Evolutionary conservation across 2,797 vertebrate genomes (phyloP).

Genomic region (Cetoscarus ocellatus): DNA sequence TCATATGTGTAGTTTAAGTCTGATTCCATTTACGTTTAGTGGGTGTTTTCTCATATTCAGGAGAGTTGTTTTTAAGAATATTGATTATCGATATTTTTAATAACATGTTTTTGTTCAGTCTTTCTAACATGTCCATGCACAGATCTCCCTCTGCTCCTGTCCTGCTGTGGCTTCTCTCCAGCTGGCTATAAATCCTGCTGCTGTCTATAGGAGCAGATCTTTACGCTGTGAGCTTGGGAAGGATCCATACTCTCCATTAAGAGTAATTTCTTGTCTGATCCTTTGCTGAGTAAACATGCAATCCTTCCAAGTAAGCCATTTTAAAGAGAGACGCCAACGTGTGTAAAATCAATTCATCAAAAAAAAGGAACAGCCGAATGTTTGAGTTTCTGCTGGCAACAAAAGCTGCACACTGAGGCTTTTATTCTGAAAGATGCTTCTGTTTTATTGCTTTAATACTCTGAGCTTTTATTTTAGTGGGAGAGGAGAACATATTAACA

Average conservation of each 20-base stretch:
- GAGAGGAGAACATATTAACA: background rate
- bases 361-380: conserved; percentile 44
- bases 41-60: no score
- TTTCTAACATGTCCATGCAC: no score
- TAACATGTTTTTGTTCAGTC: no score
- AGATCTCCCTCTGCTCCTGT: conserved; percentile 20
- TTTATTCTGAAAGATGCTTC: conserved; percentile 44
- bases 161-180: conserved; percentile 46
- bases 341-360: conserved; percentile 72
- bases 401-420: conserved; percentile 42
- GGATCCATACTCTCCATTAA: conserved; percentile 84
- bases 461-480: conserved; percentile 12
- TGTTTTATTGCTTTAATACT: conserved; percentile 4
- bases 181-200: conserved; percentile 53
- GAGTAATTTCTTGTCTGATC: conserved; percentile 74
- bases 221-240: conserved; percentile 69
- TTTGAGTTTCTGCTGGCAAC: conserved; percentile 30
- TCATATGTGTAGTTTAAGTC: no score
- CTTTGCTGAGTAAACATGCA: conserved; percentile 83
- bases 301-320: conserved; percentile 70
- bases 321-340: conserved; percentile 68
- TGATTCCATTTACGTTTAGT: no score
- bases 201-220: conserved; percentile 47
- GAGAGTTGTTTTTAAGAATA: no score
- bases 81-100: no score